phyloP scores from a whole-genome alignment of 2,888 invertebrate genomes.

The Isotomurus palustris region DNA sequence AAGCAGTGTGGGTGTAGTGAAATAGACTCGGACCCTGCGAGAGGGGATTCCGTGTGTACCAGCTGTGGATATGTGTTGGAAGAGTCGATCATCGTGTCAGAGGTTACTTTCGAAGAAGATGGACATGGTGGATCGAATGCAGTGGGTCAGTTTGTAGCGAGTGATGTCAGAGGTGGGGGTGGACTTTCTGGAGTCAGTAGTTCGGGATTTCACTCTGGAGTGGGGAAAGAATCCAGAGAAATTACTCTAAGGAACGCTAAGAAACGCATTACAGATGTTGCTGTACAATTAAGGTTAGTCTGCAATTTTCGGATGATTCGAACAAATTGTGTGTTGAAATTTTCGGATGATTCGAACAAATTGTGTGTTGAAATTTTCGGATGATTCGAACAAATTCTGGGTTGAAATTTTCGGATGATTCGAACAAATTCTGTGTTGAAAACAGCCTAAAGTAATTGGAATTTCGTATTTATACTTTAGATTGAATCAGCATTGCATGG shows the following conservation, averaged over 20 bases:
- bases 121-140: constrained; percentile 80
- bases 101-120: constrained; percentile 92
- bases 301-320: background rate
- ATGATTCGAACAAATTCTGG: background rate
- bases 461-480: constrained; percentile 48
- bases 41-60: constrained; percentile 94
- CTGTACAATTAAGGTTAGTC: constrained; percentile 70
- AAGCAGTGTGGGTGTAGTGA: constrained; percentile 72
- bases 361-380: background rate
- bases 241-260: constrained; percentile 84
- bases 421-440: background rate
- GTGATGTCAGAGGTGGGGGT: constrained; percentile 79
- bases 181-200: constrained; percentile 64
- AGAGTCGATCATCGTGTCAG: constrained; percentile 92
- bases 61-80: constrained; percentile 94
- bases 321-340: background rate
- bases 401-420: background rate
- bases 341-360: background rate
- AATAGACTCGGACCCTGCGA: constrained; percentile 42
- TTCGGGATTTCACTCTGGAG: constrained; percentile 72
- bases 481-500: constrained; percentile 84
- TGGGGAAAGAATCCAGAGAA: constrained; percentile 85
- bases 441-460: background rate
- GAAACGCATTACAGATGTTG: constrained; percentile 76
- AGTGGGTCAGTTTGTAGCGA: constrained; percentile 88